Base-by-base conservation (phyloP, 1,140 invertebrate genomes). In the Pseudomyrmex concolor region DNA sequence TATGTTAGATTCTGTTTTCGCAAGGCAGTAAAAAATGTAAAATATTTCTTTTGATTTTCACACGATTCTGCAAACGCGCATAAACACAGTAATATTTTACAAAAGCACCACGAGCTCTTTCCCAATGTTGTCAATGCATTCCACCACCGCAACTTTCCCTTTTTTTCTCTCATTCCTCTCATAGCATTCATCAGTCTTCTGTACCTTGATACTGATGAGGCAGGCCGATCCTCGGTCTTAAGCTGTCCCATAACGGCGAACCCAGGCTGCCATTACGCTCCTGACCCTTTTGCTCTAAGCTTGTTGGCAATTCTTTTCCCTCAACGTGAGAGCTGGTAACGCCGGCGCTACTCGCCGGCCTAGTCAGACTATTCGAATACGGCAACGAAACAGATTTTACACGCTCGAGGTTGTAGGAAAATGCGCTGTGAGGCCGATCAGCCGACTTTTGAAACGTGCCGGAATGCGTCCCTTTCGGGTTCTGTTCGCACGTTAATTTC, bases 131-230 rank as follows among this genome's bases (percentile, higher is more conserved):
- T 60, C n/a, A 70, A 71, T 12, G 8, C 76, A 80, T 80, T 78
- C 76, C 89, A 83, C 60, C 81, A 72, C 55, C 67, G 54, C 9
- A 13, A 34, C 71, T 0, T 25, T 19, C 45, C 45, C 15, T 25
- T 1, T 22, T 63, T 17, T 63, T 48, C 19, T 34, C 22, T 19
- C 48, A 19, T 54, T n/a, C 22, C 19, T 48, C 64, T 50, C 19
- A 50, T 19, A 15, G n/a, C 19, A 78, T 91, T 92, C 86, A 93
- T 78, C 84, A 91, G 64, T 92, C 91, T 87, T 92, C 91, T 92
- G 91, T 93, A 93, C 92, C 92, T 93, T 92, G 92, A 92, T 93
- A 93, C 89, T 92, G 92, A 90, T 93, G 92, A 82, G 90, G 90
- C 64, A 93, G 86, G 84, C 91, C 92, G 80, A 86, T 92, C 89